Evolutionary conservation across 2,797 vertebrate species (phyloP), one percentile per base, ranked within the genome.

Genomic region (Gobio occitaniae): DNA sequence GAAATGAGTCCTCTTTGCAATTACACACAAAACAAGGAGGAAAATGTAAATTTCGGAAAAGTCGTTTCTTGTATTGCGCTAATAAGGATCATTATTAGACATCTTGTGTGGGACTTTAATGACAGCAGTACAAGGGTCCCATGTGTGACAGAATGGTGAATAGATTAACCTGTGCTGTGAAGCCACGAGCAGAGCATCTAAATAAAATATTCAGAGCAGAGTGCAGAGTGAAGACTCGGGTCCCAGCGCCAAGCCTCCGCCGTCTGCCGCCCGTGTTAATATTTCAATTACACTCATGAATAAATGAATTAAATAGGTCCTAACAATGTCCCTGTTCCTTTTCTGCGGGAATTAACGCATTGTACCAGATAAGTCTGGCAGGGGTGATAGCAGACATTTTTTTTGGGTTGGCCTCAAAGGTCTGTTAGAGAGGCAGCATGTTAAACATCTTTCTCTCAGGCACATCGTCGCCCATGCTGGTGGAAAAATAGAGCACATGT

Each of bases 281-380:
- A 94, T 95, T 95, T 95, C 91, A 95, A 93, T 95, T 93, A 93
- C 75, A 59, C 89, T 91, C 89, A 91, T 94, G 90, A 94, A 94
- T 94, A 92, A 93, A 92, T 92, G 81, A 93, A 93, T 88, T 89
- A 88, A 93, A 92, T 75, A 89, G 84, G 90, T 74, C 36, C 84
- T 75, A 91, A 91, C 90, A 87, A 92, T 93, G 90, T 92, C 90
- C 88, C 88, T 84, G 80, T 86, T 84, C 81, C 86, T 82, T 78
- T 80, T 86, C 76, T 83, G 84, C 36, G 54, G 77, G 68, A 87
- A 86, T 82, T 82, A 59, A 70, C 47, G 78, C 80, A 85, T 78
- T 84, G 76, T 85, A 80, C 54, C 47, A 74, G 78, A 83, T 77
- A 82, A 83, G 68, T 87, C 77, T 76, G 76, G 78, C 63, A 17